Evolutionary conservation across 1,140 invertebrate genomes (phyloP).

Genomic region (Anoplophora glabripennis): DNA sequence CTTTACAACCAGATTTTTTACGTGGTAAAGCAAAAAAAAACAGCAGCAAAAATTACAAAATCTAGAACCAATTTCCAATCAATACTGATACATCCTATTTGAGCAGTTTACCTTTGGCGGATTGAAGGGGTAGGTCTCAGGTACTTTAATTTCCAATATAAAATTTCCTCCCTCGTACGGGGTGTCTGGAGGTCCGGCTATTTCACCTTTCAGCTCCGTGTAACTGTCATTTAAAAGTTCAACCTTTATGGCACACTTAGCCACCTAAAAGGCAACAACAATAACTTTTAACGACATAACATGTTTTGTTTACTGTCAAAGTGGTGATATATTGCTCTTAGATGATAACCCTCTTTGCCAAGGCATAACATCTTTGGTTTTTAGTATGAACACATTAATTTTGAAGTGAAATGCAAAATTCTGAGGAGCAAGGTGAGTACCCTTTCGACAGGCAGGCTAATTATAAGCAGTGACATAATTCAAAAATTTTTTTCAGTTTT

Average conservation of each 20-base stretch:
- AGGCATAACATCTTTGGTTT: neutral
- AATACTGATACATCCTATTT: neutral
- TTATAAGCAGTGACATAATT: neutral
- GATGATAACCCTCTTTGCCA: neutral
- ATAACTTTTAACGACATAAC: neutral
- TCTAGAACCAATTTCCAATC: too few relatives aligned
- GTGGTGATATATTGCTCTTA: neutral
- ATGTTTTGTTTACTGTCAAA: neutral
- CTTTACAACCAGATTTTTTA: constrained; percentile 6
- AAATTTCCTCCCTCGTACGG: constrained; percentile 96
- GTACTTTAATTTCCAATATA: constrained; percentile 94
- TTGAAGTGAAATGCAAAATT: neutral
- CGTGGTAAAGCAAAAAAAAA: constrained; percentile 7
- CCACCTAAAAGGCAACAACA: constrained; percentile 62
- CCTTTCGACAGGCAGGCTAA: too few relatives aligned
- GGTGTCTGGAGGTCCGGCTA: constrained; percentile 91
- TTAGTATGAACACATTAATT: neutral
- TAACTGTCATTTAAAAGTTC: constrained; percentile 89
- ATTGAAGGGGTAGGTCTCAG: constrained; percentile 99
- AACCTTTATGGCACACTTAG: constrained; percentile 87
- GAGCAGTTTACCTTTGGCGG: constrained; percentile 82
- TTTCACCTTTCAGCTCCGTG: constrained; percentile 88
- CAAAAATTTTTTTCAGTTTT: neutral
- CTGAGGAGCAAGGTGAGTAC: neutral
- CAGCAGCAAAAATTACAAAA: neutral